A percentile compares a stretch with the other conserved stretches of the same genome.
Conservation (phyloP, 2,797 vertebrate genomes). For the Phalanger gymnotis region DNA sequence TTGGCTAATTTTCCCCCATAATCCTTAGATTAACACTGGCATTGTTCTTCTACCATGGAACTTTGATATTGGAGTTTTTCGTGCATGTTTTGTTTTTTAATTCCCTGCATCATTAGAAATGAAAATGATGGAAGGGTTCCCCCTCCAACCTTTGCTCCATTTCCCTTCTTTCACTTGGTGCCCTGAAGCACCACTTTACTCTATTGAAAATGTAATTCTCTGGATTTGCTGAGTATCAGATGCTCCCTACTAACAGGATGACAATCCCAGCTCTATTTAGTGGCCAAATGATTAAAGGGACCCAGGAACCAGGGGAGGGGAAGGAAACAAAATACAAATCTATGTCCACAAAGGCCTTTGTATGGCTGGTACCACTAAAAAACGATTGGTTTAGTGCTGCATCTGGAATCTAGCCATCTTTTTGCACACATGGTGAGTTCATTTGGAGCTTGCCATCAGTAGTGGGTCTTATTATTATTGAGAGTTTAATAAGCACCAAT, state of each 20-base stretch:
- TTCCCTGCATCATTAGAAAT: neutral
- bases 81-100: neutral
- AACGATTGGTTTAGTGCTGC: neutral
- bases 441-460: conserved; percentile 8
- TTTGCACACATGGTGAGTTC: conserved; percentile 42
- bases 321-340: neutral
- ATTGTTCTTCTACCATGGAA: neutral
- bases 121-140: neutral
- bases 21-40: neutral
- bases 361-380: conserved; percentile 27
- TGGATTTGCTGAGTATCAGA: neutral
- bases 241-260: conserved; percentile 4
- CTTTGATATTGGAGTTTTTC: neutral
- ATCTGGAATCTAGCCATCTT: conserved; percentile 42
- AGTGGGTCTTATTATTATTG: conserved; percentile 41
- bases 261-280: neutral
- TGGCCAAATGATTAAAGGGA: neutral
- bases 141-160: neutral
- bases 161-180: neutral
- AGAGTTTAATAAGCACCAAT: conserved; percentile 63
- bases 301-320: neutral
- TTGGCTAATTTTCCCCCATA: neutral
- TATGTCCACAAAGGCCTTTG: neutral
- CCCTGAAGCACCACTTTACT: neutral
- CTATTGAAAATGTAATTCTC: neutral